Base-by-base conservation (phyloP, 2,888 invertebrate genomes). In the Drosophila neoperkinsi region DNA sequence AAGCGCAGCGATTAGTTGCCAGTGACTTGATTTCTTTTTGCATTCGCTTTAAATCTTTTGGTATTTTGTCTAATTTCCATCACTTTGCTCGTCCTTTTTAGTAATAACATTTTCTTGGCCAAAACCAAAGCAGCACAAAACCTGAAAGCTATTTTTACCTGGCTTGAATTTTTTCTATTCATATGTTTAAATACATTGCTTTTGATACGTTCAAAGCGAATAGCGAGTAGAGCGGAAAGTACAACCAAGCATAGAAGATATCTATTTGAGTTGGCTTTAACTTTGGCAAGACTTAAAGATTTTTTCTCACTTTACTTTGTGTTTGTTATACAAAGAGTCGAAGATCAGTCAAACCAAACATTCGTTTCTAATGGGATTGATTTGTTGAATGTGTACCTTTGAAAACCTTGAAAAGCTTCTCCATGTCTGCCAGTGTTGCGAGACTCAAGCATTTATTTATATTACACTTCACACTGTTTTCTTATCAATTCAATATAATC, bases 301-400 rank as follows among this genome's bases (percentile, higher is more conserved):
- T 33, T 6, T 31, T 28, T n/a, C 9, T 9, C 1, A 0, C n/a
- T 38, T 30, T 9, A 30, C 56, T 10, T 30, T 34, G 28, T 41
- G 51, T 21, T 50, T 16, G 13, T 6, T 3, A 13, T 3, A 28
- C 33, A 9, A 7, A 25, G 28, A 33, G 11, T 16, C n/a, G 1
- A n/a, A 13, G 51, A 51, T 51, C 51, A n/a, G 51, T n/a, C 18
- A 30, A 34, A 16, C 1, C 16, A 33, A 21, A 10, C 1, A 31
- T n/a, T 16, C 7, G 21, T 28, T 36, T 36, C 34, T 30, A 49
- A 31, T 64, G 63, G 25, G 30, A 53, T 53, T 46, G 25, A 46
- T 46, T 25, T 46, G 4, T 25, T 46, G 16, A 46, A 16, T 16
- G 25, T 43, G 43, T 21, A 11, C 43, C 21, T 21, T 11, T 5